Conservation (phyloP, 2,797 vertebrate species). For the Aplochiton taeniatus region DNA sequence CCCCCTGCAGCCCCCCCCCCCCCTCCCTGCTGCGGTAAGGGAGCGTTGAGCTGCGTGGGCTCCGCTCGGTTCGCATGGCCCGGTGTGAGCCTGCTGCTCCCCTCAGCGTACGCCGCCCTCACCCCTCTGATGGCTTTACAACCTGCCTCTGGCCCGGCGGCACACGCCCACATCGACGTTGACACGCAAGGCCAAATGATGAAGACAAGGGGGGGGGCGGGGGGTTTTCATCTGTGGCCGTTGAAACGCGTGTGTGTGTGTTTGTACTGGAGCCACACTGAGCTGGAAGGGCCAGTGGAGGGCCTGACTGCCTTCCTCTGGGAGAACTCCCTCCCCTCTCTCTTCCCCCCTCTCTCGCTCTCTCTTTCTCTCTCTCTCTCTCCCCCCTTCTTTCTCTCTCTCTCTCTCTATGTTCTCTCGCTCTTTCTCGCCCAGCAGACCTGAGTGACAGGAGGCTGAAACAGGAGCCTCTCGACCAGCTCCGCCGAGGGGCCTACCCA, state of each 20-base stretch:
- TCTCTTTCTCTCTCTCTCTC: slow-evolving; percentile 45
- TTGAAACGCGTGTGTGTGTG: slow-evolving; percentile 23
- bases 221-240: not conserved
- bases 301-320: slow-evolving; percentile 67
- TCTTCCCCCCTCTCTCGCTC: slow-evolving; percentile 41
- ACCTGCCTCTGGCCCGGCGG: slow-evolving; percentile 27
- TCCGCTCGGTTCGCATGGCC: too few relatives aligned
- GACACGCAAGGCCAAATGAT: too few relatives aligned
- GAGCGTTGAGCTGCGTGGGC: too few relatives aligned
- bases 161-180: too few relatives aligned
- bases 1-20: slow-evolving; percentile 28
- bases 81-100: slow-evolving; percentile 42
- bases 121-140: slow-evolving; percentile 73
- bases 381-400: slow-evolving; percentile 34
- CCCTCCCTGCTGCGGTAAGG: too few relatives aligned
- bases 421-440: slow-evolving; percentile 73
- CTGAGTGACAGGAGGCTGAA: slow-evolving; percentile 8
- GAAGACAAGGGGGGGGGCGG: too few relatives aligned
- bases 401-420: slow-evolving; percentile 46
- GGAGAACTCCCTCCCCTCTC: slow-evolving; percentile 56
- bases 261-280: slow-evolving; percentile 12
- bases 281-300: slow-evolving; percentile 43
- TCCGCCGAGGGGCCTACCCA: slow-evolving; percentile 4
- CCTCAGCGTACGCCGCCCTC: slow-evolving; percentile 47
- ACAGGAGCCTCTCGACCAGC: slow-evolving; percentile 24